Base-by-base conservation (phyloP, 1,140 invertebrate species). In the Habropoda laboriosa region DNA sequence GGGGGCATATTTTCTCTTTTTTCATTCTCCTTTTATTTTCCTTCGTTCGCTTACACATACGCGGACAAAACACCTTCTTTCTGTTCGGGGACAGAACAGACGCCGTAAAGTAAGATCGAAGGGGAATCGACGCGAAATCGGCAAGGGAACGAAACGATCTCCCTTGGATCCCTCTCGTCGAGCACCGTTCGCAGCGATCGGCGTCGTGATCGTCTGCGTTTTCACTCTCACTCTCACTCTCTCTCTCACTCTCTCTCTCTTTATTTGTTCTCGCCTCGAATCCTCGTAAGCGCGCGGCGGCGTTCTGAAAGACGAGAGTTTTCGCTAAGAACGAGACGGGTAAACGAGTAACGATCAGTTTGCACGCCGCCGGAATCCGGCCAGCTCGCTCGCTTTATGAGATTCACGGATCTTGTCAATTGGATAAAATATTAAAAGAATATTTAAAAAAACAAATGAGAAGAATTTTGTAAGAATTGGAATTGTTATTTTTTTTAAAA, bases 331-430 rank as follows among this genome's bases (percentile, higher is more conserved):
- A 90, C 87, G 87, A 80, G 91, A 91, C 89, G 89, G 88, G 87
- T 88, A 89, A 92, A 91, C 89, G 86, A 85, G 86, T 89, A 91
- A 91, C 90, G 86, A 89, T 89, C 87, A 88, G 78, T 90, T n/a
- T 89, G 83, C 87, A 89, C 88, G 60, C 86, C 89, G 86, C 71
- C n/a, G n/a, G 72, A 73, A 72, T 38, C 8, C 57, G 53, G n/a
- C 45, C 30, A n/a, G 21, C 57, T 60, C 38, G 53, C 47, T 74
- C 70, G 63, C 49, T 66, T 57, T 47, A 51, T 40, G 45, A 16
- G 10, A 30, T 32, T 35, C 4, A 24, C 35, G n/a, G 21, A 5
- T 35, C n/a, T 77, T 30, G 30, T 68, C 38, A 30, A 55, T 70
- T 18, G 27, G 4, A n/a, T n/a, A n/a, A n/a, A n/a, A n/a, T n/a